phyloP scores from a whole-genome alignment of 2,888 invertebrate species.

The Bellardia bayeri region DNA sequence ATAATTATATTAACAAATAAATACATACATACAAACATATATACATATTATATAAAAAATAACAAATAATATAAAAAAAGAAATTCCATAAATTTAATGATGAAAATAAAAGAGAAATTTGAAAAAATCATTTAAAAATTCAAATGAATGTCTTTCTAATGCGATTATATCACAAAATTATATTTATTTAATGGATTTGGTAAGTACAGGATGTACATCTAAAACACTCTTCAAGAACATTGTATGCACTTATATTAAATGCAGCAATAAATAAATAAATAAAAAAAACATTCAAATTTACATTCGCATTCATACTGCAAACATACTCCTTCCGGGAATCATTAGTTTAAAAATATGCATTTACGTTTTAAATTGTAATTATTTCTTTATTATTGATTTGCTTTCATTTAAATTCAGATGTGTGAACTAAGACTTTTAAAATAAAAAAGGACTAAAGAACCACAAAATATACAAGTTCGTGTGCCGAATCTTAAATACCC shows the following conservation, averaged over 20 bases:
- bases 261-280: neutral
- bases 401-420: slow-evolving; percentile 31
- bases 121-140: slow-evolving; percentile 55
- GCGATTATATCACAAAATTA: neutral
- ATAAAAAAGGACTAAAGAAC: too few species aligned
- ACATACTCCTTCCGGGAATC: neutral
- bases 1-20: slow-evolving; percentile 33
- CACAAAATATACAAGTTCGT: too few species aligned
- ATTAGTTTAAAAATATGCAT: neutral
- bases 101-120: slow-evolving; percentile 29
- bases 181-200: neutral
- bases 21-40: slow-evolving; percentile 2
- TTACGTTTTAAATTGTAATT: slow-evolving; percentile 4
- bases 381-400: slow-evolving; percentile 2
- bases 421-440: slow-evolving; percentile 39
- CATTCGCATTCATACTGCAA: neutral
- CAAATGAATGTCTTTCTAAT: slow-evolving; percentile 20
- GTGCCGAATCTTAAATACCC: too few species aligned
- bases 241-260: neutral
- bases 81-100: slow-evolving; percentile 56
- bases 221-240: neutral
- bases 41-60: slow-evolving; percentile 4
- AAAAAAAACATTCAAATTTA: neutral
- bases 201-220: neutral
- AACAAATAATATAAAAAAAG: slow-evolving; percentile 21